Evolutionary conservation across 2,888 invertebrate species (phyloP).

Genomic region (Dione vanillae): DNA sequence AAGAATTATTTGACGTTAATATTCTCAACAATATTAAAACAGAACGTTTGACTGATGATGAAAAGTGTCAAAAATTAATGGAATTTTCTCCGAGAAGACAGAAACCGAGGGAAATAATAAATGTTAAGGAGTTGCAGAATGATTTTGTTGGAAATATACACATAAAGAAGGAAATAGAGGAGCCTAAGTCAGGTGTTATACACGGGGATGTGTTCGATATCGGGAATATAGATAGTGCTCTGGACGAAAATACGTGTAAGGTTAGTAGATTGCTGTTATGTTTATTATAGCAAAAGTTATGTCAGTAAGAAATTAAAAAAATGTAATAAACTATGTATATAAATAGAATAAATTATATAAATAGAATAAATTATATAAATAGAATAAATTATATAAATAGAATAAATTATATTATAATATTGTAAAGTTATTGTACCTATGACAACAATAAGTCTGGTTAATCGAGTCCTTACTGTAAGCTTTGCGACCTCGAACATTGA

Average conservation of each 20-base stretch:
- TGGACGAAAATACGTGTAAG: slow-evolving; percentile 26
- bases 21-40: slow-evolving; percentile 77
- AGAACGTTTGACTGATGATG: slow-evolving; percentile 73
- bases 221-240: not conserved
- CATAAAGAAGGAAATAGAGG: slow-evolving; percentile 67
- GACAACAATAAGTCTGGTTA: too few species aligned
- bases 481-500: too few species aligned
- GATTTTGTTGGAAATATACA: slow-evolving; percentile 75
- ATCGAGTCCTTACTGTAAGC: too few species aligned
- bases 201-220: slow-evolving; percentile 14
- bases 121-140: slow-evolving; percentile 76
- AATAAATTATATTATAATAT: too few species aligned
- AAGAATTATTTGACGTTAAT: slow-evolving; percentile 73
- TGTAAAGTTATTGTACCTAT: too few species aligned
- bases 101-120: slow-evolving; percentile 72
- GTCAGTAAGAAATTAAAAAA: too few species aligned
- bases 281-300: not conserved
- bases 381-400: too few species aligned
- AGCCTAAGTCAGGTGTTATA: slow-evolving; percentile 5
- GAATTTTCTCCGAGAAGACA: slow-evolving; percentile 65
- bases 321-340: too few species aligned
- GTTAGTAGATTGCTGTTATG: slow-evolving; percentile 23
- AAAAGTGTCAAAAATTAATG: slow-evolving; percentile 56
- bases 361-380: too few species aligned
- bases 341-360: too few species aligned